phyloP scores from a whole-genome alignment of 2,888 invertebrate species.

The Teleogryllus oceanicus region DNA sequence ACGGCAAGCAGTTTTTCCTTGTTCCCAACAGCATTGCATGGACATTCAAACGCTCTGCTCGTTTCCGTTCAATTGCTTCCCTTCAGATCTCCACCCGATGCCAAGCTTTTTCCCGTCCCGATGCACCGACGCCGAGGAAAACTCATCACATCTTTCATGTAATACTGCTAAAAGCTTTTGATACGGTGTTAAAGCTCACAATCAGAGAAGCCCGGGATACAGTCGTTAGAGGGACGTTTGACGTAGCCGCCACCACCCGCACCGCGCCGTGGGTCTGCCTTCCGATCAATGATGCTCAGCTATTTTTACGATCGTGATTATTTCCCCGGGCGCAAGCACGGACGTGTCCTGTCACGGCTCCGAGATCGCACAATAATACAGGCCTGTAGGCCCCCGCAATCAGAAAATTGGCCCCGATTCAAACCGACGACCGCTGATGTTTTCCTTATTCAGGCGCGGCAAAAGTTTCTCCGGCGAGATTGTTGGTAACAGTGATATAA shows the following conservation, averaged over 20 bases:
- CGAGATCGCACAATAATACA: neutral
- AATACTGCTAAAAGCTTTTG: constrained; percentile 4
- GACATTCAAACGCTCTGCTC: no score
- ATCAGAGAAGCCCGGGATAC: neutral
- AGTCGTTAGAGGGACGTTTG: neutral
- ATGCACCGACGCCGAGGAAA: neutral
- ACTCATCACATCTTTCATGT: neutral
- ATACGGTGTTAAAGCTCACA: neutral
- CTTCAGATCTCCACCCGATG: no score
- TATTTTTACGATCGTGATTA: neutral
- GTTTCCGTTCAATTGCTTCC: no score
- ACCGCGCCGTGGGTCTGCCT: neutral
- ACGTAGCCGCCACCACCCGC: neutral
- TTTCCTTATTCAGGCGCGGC: neutral
- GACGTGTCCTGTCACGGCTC: neutral
- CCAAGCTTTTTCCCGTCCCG: neutral
- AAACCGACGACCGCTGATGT: neutral
- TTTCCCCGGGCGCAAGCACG: neutral
- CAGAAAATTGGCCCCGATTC: neutral
- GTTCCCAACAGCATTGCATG: no score
- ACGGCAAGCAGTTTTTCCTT: no score
- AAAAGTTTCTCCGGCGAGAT: neutral
- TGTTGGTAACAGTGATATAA: neutral
- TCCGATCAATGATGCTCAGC: neutral
- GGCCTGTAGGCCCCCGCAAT: neutral